A percentile compares a stretch with the other conserved stretches of the same genome.
These are phyloP conservation scores for Catonia carolina DNA, from an alignment of 2,888 invertebrate genomes.

Conservation along the genomic window DNA sequence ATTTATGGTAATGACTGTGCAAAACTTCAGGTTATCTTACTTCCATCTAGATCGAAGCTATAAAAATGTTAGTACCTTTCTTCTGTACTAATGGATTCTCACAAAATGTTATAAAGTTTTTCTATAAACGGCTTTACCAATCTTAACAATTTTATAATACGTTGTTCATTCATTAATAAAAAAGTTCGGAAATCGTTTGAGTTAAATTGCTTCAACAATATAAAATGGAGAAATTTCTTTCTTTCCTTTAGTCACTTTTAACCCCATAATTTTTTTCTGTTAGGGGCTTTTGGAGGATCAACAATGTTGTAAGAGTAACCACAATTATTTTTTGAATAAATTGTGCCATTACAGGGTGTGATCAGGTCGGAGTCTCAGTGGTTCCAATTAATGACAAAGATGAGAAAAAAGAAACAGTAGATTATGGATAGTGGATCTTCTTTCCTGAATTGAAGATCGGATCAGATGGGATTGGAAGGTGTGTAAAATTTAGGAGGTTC, in stretches of 20 bases:
- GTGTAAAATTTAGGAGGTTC: neutral
- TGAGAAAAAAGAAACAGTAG: neutral
- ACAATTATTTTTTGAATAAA: neutral
- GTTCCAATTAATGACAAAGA: neutral
- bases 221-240: neutral
- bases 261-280: neutral
- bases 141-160: neutral
- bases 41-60: too few species aligned
- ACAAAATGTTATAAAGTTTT: too few species aligned
- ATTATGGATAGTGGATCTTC: neutral
- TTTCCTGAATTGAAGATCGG: neutral
- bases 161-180: slow-evolving; percentile 4
- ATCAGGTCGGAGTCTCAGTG: slow-evolving; percentile 1
- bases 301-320: neutral
- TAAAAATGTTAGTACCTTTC: too few species aligned
- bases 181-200: neutral
- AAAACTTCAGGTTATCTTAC: too few species aligned
- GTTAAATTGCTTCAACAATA: neutral
- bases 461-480: neutral
- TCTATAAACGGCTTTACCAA: neutral
- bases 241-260: slow-evolving; percentile 3
- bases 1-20: too few species aligned
- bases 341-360: neutral
- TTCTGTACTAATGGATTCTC: too few species aligned
- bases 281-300: neutral